A percentile compares a stretch with the other conserved stretches of the same genome.
Evolutionary conservation across 2,888 invertebrate species (phyloP).

Genomic region (Ophioninae sp.): DNA sequence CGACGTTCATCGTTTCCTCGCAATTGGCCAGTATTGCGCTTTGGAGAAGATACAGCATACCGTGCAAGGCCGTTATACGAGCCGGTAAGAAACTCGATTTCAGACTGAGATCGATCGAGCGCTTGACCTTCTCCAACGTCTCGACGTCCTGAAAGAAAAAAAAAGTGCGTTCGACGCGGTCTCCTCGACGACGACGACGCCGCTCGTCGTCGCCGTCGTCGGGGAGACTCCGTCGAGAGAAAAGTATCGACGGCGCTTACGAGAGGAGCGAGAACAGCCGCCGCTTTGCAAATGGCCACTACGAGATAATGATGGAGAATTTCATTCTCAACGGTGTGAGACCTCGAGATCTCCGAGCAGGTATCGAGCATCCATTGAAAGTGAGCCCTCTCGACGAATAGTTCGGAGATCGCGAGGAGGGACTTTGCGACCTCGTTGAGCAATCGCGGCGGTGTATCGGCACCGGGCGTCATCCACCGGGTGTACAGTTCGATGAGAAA

Average conservation of each 20-base stretch:
- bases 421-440: conserved; percentile 85
- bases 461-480: conserved; percentile 86
- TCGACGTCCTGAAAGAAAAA: conserved; percentile 82
- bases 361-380: conserved; percentile 91
- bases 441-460: conserved; percentile 81
- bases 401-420: conserved; percentile 88
- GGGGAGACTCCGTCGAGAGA: not conserved
- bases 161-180: not conserved
- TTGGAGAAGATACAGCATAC: conserved; percentile 86
- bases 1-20: conserved; percentile 82
- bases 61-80: conserved; percentile 85
- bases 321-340: conserved; percentile 89
- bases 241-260: conserved; percentile 75
- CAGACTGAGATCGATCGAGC: conserved; percentile 84
- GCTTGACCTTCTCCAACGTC: conserved; percentile 84
- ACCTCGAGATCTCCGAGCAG: conserved; percentile 85
- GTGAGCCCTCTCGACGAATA: conserved; percentile 89
- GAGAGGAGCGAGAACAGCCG: conserved; percentile 84
- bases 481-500: conserved; percentile 95
- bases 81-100: conserved; percentile 85
- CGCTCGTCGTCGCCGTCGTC: no score
- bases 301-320: conserved; percentile 88
- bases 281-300: conserved; percentile 86
- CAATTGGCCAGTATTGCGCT: conserved; percentile 82
- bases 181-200: not conserved